Evolutionary conservation across 1,140 invertebrate species (phyloP).

Genomic region (Aphidius ervi): DNA sequence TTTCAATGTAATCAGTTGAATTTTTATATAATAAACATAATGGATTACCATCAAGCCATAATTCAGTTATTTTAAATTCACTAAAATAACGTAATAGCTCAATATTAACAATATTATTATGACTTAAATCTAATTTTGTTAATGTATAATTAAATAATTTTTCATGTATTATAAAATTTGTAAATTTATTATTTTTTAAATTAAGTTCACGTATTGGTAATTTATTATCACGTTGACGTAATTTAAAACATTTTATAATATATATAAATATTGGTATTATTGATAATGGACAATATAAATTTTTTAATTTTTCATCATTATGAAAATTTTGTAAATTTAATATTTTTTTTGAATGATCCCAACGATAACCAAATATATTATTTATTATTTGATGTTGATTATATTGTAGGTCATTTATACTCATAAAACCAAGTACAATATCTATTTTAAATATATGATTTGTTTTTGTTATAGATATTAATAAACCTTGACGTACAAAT

Average conservation of each 20-base stretch:
- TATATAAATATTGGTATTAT: conserved; percentile 36
- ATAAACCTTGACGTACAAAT: conserved; percentile 38
- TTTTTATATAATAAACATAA: conserved; percentile 37
- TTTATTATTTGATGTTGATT: conserved; percentile 38
- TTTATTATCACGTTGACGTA: conserved; percentile 32
- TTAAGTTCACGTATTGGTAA: conserved; percentile 41
- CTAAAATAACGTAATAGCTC: conserved; percentile 39
- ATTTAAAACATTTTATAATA: conserved; percentile 36
- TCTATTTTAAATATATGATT: conserved; percentile 37
- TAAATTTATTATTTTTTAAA: conserved; percentile 39
- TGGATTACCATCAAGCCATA: conserved; percentile 50
- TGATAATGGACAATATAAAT: conserved; percentile 44
- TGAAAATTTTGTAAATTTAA: conserved; percentile 45
- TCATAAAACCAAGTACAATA: conserved; percentile 42
- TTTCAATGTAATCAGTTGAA: conserved; percentile 40
- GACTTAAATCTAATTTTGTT: conserved; percentile 39
- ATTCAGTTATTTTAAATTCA: conserved; percentile 45
- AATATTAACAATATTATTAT: conserved; percentile 43
- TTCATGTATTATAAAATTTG: conserved; percentile 33
- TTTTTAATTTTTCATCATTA: conserved; percentile 36
- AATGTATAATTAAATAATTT: conserved; percentile 41
- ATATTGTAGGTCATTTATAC: conserved; percentile 32
- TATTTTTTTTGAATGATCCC: conserved; percentile 35
- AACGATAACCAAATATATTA: conserved; percentile 33
- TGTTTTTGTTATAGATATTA: conserved; percentile 27